Base-by-base conservation (phyloP, 1,140 invertebrate genomes). In the Popillia japonica region DNA sequence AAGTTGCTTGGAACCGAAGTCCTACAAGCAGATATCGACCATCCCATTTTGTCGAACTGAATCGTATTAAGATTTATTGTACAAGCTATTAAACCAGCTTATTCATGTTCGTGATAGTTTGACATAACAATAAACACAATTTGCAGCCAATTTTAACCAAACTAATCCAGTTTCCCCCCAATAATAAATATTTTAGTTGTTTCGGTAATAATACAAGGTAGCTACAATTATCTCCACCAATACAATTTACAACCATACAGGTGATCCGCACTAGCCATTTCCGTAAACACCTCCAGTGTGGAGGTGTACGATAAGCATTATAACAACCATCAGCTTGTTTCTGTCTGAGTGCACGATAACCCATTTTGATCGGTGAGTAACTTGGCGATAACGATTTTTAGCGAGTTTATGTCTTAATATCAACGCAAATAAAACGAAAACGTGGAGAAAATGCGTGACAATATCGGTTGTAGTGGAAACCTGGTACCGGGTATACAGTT, bases 391-490 rank as follows among this genome's bases (percentile, higher is more conserved):
- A 64, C 59, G 61, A 22, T 64, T 64, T 64, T 3, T 20, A 6
- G 10, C n/a, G 61, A 64, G 11, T 64, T 64, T 64, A 23, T 17
- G 61, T 64, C 61, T 64, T 64, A 64, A 64, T 64, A 64, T 64
- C 61, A 22, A 64, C n/a, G 61, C 61, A 64, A 64, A 64, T 64
- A 64, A 64, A 64, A 64, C 61, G 61, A 22, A 64, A 64, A 64
- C 61, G 61, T 64, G 61, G 17, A 64, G 61, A 64, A 64, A 64
- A 64, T 64, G 61, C 61, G 61, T 64, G 61, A 64, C 61, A 64
- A 64, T 64, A 64, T 64, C 61, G 61, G 61, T 64, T 64, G 22
- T 64, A 27, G 61, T 64, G 17, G 61, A 64, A 64, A 64, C 61
- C 61, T 64, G 11, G 61, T 64, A 64, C 61, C 61, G 61, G 61